phyloP scores from a whole-genome alignment of 2,888 invertebrate genomes.

The Nomada hirtipes region DNA sequence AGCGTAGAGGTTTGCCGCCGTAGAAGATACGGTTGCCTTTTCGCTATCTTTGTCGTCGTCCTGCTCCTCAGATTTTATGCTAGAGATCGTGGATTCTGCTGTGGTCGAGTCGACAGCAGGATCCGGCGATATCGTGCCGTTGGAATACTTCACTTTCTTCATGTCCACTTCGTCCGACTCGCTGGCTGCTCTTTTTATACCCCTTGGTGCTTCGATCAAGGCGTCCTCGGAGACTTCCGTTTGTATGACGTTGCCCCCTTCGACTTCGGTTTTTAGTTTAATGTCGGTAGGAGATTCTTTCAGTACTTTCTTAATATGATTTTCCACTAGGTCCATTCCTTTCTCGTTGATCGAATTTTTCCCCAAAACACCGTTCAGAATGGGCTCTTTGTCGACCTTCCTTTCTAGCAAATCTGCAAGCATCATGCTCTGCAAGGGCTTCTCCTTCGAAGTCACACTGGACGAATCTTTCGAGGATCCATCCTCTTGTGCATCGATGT shows the following conservation, averaged over 20 bases:
- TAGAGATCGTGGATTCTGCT: conserved; percentile 85
- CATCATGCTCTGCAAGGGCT: conserved; percentile 87
- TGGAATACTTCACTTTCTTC: conserved; percentile 84
- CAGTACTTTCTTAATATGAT: conserved; percentile 86
- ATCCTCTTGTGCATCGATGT: conserved; percentile 86
- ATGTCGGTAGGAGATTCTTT: conserved; percentile 79
- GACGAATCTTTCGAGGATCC: conserved; percentile 85
- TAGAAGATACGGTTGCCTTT: conserved; percentile 90
- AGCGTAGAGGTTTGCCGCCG: conserved; percentile 94
- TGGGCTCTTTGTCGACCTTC: conserved; percentile 88
- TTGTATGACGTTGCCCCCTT: conserved; percentile 76
- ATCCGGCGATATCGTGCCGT: conserved; percentile 82
- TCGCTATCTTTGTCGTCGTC: conserved; percentile 85
- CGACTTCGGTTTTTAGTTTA: conserved; percentile 77
- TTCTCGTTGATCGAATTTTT: conserved; percentile 87
- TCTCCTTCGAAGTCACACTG: conserved; percentile 85
- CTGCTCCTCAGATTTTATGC: conserved; percentile 84
- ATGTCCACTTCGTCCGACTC: conserved; percentile 84
- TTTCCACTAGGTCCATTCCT: conserved; percentile 87
- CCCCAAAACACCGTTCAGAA: conserved; percentile 86
- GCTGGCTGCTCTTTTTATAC: conserved; percentile 83
- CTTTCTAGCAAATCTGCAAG: conserved; percentile 93
- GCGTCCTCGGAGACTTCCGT: conserved; percentile 80
- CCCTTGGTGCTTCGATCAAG: conserved; percentile 79
- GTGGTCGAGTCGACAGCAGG: conserved; percentile 80